Evolutionary conservation across 2,888 invertebrate species (phyloP).

Genomic region (Ophioninae sp.): DNA sequence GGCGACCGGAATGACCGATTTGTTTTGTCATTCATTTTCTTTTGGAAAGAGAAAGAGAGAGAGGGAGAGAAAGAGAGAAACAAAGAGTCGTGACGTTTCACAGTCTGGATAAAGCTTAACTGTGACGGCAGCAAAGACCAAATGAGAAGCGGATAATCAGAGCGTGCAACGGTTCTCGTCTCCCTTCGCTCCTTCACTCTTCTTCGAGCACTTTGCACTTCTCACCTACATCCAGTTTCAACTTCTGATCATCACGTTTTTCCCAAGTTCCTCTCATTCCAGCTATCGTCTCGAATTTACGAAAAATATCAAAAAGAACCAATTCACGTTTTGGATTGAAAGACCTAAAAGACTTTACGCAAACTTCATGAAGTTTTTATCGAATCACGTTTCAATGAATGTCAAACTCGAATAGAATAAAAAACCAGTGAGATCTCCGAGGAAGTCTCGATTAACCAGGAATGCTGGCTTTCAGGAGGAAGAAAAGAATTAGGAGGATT

Average conservation of each 20-base stretch:
- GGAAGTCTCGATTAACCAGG: background rate
- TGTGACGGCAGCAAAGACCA: constrained; percentile 32
- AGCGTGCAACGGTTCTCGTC: constrained; percentile 41
- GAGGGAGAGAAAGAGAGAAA: background rate
- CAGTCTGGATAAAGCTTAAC: constrained; percentile 16
- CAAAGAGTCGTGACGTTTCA: constrained; percentile 1
- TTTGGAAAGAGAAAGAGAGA: background rate
- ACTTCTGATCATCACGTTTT: background rate
- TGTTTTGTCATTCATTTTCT: background rate
- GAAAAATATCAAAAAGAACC: background rate
- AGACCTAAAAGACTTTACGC: background rate
- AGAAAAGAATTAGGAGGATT: background rate
- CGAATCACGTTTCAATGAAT: background rate
- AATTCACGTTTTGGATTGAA: background rate
- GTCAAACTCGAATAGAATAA: no score
- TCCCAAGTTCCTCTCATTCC: background rate
- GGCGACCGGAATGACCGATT: background rate
- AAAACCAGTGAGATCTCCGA: background rate
- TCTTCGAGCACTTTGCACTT: constrained; percentile 41
- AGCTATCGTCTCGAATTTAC: background rate
- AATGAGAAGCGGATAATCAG: constrained; percentile 43
- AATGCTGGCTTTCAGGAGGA: background rate
- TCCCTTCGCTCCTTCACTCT: constrained; percentile 28
- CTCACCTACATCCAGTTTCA: constrained; percentile 21
- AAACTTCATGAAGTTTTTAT: background rate